phyloP scores from a whole-genome alignment of 2,797 vertebrate species.

The Malacoctenus gilli region DNA sequence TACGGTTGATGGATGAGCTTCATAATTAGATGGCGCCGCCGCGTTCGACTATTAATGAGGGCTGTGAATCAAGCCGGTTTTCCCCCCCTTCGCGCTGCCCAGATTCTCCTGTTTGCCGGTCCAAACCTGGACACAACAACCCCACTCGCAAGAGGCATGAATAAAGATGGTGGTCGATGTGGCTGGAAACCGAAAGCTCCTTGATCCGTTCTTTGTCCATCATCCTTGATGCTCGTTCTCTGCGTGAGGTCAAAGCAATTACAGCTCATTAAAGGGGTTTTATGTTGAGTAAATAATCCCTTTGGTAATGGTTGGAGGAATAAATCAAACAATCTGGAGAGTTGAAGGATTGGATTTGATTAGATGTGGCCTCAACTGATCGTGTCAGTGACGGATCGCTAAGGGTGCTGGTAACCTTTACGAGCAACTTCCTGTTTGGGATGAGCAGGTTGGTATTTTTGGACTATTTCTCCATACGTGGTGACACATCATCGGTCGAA shows the following conservation, averaged over 20 bases:
- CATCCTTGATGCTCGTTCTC: not conserved
- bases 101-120: constrained; percentile 55
- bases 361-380: constrained; percentile 6
- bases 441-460: too few relatives aligned
- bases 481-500: too few relatives aligned
- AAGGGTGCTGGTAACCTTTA: not conserved
- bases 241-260: constrained; percentile 13
- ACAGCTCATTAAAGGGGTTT: constrained; percentile 3
- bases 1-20: constrained; percentile 89
- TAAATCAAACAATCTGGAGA: not conserved
- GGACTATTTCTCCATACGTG: too few relatives aligned
- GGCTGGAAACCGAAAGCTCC: constrained; percentile 35
- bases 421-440: too few relatives aligned
- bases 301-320: constrained; percentile 3
- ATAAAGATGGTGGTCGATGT: constrained; percentile 39
- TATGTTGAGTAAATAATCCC: constrained; percentile 19
- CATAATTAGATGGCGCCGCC: constrained; percentile 86
- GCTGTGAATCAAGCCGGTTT: constrained; percentile 72
- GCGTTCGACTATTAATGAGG: constrained; percentile 81
- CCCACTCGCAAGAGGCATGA: constrained; percentile 40
- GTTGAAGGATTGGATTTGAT: constrained; percentile 3
- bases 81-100: constrained; percentile 27
- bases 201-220: not conserved
- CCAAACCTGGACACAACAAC: constrained; percentile 39
- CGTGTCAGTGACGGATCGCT: constrained; percentile 1